phyloP scores from a whole-genome alignment of 1,140 invertebrate genomes.

The Paraescarpia echinospica region DNA sequence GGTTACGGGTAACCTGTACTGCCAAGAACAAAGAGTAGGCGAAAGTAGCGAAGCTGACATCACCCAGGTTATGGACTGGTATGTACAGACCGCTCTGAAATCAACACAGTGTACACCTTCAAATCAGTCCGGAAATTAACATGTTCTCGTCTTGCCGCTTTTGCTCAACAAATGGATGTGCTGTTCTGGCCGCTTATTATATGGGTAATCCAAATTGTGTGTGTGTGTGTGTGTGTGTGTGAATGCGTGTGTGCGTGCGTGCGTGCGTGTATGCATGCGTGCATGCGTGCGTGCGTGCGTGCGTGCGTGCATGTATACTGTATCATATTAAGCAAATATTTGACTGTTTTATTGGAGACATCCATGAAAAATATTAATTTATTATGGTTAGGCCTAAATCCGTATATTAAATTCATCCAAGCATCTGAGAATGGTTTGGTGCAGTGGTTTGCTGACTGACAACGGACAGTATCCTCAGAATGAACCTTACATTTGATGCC shows the following conservation, averaged over 20 bases:
- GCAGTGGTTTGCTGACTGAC: neutral
- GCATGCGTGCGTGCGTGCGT: neutral
- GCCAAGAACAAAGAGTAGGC: neutral
- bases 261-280: constrained; percentile 13
- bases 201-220: neutral
- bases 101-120: neutral
- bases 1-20: neutral
- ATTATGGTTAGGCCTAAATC: no score
- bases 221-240: constrained; percentile 15
- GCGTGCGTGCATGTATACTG: neutral
- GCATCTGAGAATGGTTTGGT: neutral
- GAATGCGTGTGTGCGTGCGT: constrained; percentile 5
- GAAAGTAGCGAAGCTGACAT: neutral
- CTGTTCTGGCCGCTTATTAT: neutral
- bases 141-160: neutral
- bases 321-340: neutral
- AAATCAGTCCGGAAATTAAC: neutral
- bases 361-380: no score
- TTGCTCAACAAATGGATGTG: neutral
- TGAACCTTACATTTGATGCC: neutral
- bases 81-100: neutral
- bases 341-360: no score
- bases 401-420: no score
- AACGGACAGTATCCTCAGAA: neutral
- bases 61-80: neutral